Percentiles rank a stretch among this genome's conserved stretches.
Evolutionary conservation across 2,113 vertebrate species (phyloP).

Genomic region (Centrocercus urophasianus): DNA sequence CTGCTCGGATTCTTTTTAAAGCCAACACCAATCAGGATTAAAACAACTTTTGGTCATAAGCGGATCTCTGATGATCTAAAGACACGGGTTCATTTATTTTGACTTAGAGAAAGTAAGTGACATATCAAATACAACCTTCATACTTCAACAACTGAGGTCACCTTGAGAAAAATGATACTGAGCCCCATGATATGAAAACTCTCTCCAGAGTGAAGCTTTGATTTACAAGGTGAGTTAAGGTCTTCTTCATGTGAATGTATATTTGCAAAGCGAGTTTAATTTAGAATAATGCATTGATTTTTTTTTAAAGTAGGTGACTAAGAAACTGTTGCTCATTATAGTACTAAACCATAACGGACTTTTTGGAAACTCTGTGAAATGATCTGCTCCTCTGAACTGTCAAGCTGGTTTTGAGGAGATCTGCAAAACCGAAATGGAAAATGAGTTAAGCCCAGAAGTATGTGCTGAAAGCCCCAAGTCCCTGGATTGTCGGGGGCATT

Average conservation of each 20-base stretch:
- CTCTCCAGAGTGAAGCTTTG: conserved; percentile 70
- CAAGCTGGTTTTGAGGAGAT: background rate
- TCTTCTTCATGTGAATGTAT: conserved; percentile 34
- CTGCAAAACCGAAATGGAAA: background rate
- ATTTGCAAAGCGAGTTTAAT: background rate
- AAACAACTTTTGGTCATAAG: conserved; percentile 67
- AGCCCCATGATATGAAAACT: conserved; percentile 51
- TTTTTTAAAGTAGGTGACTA: background rate
- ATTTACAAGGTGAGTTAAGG: conserved; percentile 75
- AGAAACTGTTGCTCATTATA: background rate
- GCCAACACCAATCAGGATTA: conserved; percentile 64
- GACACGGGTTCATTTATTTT: conserved; percentile 62
- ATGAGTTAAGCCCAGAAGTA: conserved; percentile 24
- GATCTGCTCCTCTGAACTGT: background rate
- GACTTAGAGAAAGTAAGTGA: conserved; percentile 73
- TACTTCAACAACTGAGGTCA: conserved; percentile 72
- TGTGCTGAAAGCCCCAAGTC: conserved; percentile 46
- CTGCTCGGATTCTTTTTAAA: conserved; percentile 70
- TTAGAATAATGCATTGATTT: background rate
- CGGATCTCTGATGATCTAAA: conserved; percentile 80
- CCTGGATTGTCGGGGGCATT: background rate
- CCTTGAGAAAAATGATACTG: conserved; percentile 73
- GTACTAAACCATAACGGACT: background rate
- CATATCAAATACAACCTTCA: conserved; percentile 81
- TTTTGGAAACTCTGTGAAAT: background rate